phyloP scores from a whole-genome alignment of 1,140 invertebrate genomes.

The Caenorhabditis latens region DNA sequence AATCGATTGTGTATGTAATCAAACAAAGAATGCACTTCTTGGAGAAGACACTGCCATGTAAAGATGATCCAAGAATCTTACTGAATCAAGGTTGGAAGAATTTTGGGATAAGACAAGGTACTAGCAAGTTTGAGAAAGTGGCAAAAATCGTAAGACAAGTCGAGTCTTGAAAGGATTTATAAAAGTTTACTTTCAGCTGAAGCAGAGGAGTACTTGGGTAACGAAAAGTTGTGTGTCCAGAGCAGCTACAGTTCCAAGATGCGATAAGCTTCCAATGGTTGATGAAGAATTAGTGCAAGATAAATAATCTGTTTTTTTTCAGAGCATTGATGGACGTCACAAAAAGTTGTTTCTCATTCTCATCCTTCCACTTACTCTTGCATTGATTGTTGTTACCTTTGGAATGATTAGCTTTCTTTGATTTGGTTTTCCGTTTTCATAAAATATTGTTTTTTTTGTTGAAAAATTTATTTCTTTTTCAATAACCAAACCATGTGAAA shows the following conservation, averaged over 20 bases:
- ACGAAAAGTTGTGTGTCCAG: constrained; percentile 4
- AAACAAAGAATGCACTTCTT: constrained; percentile 1
- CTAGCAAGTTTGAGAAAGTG: constrained; percentile 10
- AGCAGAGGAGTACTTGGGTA: constrained; percentile 20
- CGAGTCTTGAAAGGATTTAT: too few relatives aligned
- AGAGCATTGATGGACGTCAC: background rate
- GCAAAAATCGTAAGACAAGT: background rate
- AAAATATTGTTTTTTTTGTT: background rate
- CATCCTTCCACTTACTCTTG: background rate
- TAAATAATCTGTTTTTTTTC: background rate
- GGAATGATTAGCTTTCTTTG: constrained; percentile 36
- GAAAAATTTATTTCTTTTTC: constrained; percentile 16
- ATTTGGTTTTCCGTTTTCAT: background rate
- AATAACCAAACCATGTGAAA: constrained; percentile 39
- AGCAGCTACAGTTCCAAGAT: constrained; percentile 28
- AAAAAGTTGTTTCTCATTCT: constrained; percentile 28
- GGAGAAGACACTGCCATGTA: constrained; percentile 34
- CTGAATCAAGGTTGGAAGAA: constrained; percentile 6
- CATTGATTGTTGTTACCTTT: background rate
- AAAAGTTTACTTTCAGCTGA: background rate
- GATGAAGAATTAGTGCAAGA: background rate
- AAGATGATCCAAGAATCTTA: constrained; percentile 13
- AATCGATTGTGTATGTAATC: background rate
- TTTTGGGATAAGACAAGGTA: background rate
- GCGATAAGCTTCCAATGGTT: constrained; percentile 44